Base-by-base conservation (phyloP, 2,113 vertebrate genomes). In the Motacilla alba region DNA sequence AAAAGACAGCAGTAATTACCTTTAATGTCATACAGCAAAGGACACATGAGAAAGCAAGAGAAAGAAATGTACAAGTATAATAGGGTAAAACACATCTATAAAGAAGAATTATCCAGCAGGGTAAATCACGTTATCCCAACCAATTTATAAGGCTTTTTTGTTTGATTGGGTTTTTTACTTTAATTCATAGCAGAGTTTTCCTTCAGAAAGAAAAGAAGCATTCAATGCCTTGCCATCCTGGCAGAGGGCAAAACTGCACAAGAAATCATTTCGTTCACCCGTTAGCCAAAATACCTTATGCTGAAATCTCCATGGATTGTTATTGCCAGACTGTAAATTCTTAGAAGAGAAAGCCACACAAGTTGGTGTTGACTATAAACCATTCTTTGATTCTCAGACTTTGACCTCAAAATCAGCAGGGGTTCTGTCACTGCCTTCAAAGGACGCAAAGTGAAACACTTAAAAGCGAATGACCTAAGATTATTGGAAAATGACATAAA, bases 401-500 rank as follows among this genome's bases (percentile, higher is more conserved):
- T 78, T 83, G 70, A 90, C 44, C 72, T 81, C 60, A 60, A 64
- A 83, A 93, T 60, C 83, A 93, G 68, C 23, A 90, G 78, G 55
- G 11, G 37, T 55, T 93, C 55, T 83, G 31, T 37, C 70, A 76
- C 30, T 82, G 62, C 23, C 63, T 91, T 93, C 67, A 91, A 89
- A 89, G 55, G 37, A 53, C 64, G 31, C 41, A 86, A 75, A 87
- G n/a, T 44, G 78, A 88, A 96, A 77, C 21, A 46, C 58, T 93
- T 88, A 68, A n/a, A 92, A 87, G 56, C 2, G 4, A 74, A 90
- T 90, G 82, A 86, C 75, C 75, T 74, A 85, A 50, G 35, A 90
- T 68, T 94, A 86, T 7, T 63, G 64, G 39, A 86, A 93, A 96
- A 93, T 67, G 0, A 80, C 59, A 88, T 55, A 91, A 93, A 80